Conservation (phyloP, 2,888 invertebrate species). For the Rhogogaster chlorosoma region DNA sequence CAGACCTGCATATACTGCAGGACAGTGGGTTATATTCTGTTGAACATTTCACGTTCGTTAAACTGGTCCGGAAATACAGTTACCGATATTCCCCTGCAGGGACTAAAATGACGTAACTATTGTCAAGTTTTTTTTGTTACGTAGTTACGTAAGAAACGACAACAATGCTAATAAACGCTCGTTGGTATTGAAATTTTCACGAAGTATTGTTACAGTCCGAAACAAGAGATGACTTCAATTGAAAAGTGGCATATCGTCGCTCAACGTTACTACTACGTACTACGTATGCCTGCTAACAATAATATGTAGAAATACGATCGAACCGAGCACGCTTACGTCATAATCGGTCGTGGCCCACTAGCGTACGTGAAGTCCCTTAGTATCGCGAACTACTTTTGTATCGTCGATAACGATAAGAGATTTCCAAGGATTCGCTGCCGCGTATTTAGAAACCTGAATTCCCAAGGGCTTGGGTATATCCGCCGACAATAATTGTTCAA, state of each 20-base stretch:
- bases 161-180: conserved; percentile 22
- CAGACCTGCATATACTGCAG: not conserved
- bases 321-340: conserved; percentile 1
- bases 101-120: conserved; percentile 12
- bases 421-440: too few relatives aligned
- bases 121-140: conserved; percentile 1
- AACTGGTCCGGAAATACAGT: conserved; percentile 36
- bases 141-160: conserved; percentile 16
- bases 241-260: not conserved
- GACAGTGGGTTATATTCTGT: not conserved
- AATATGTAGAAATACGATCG: not conserved
- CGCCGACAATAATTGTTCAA: not conserved
- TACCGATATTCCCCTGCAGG: not conserved
- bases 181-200: not conserved
- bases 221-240: not conserved
- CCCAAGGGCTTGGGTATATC: not conserved
- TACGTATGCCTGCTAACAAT: too few relatives aligned
- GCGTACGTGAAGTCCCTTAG: not conserved
- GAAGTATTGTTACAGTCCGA: conserved; percentile 2
- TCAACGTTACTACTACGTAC: not conserved
- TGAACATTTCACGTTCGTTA: not conserved
- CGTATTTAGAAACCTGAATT: not conserved
- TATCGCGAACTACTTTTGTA: not conserved
- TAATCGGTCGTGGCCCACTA: not conserved
- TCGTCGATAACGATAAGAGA: conserved; percentile 3